Base-by-base conservation (phyloP, 2,113 vertebrate genomes). In the Lophotis ruficrista region DNA sequence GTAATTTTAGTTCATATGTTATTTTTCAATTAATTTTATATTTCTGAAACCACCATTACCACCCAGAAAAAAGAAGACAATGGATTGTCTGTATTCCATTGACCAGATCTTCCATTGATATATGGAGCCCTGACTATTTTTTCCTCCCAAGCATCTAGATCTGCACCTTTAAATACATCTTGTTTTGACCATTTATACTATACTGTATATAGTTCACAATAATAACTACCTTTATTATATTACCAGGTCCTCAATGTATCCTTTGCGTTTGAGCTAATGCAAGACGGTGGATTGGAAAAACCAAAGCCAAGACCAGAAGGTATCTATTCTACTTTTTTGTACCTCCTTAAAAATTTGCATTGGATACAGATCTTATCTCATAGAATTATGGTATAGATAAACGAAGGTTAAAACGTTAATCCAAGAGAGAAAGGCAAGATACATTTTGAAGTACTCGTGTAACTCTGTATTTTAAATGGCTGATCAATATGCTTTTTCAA, bases 191-290 rank as follows among this genome's bases (percentile, higher is more conserved):
- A 22, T 66, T 72, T 51, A 13, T 51, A 6, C 23, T 54, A 5
- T 16, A 22, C 8, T 45, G 31, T 37, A 5, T 54, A 38, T 61
- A 60, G 53, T 38, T 90, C 35, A 48, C 48, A 30, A 1, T 79
- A 60, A 51, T 73, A 20, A 66, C 12, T 95, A n/a, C 78, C 41
- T 94, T 60, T 19, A 53, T 95, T 97, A 27, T 90, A 45, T 94
- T 89, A 48, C 70, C 91, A 99, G 99, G 99, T 99, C 10, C 96
- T 99, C 95, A 99, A 99, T 12, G 99, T 99, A 58, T 99, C 99
- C 65, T 99, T 99, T 94, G 98, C 99, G 7, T 99, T 99, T 96
- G 99, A 99, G 75, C 98, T 99, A 94, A 99, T 99, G 99, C 99
- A 99, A 92, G 99, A 99, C 19, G 99, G 99, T 87, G 99, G 99